A percentile compares a stretch with the other conserved stretches of the same genome.
Evolutionary conservation across 2,888 invertebrate species (phyloP).

Genomic region (Sphecodes monilicornis): DNA sequence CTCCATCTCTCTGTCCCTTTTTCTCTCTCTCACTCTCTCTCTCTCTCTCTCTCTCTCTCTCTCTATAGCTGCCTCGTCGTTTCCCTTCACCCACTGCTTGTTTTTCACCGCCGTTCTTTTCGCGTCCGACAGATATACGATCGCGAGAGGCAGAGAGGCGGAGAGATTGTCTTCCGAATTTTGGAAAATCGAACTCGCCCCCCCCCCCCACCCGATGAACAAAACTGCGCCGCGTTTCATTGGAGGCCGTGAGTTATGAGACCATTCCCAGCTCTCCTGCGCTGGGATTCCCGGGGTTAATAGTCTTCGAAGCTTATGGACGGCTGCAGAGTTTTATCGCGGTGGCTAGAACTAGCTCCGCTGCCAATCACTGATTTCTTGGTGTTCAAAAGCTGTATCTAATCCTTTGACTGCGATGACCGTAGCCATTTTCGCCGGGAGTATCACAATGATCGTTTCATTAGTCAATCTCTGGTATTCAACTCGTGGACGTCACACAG

Average conservation of each 20-base stretch:
- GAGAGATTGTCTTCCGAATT: constrained; percentile 8
- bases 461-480: neutral
- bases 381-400: neutral
- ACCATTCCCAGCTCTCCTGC: neutral
- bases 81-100: neutral
- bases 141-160: neutral
- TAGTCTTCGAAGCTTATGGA: constrained; percentile 11
- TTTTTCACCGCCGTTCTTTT: constrained; percentile 5
- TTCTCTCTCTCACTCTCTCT: neutral
- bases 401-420: neutral
- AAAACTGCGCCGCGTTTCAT: constrained; percentile 18
- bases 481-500: too few species aligned
- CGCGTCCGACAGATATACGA: constrained; percentile 21
- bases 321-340: neutral
- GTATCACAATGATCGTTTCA: neutral
- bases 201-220: neutral
- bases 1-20: neutral
- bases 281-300: neutral
- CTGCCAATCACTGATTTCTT: neutral
- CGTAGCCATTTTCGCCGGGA: neutral
- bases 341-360: neutral
- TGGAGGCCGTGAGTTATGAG: neutral
- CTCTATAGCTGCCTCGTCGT: too few species aligned
- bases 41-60: neutral
- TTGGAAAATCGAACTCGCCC: constrained; percentile 11